Evolutionary conservation across 2,797 vertebrate species (phyloP), one percentile per base, ranked within the genome.

Genomic region (Nyctalus aviator): DNA sequence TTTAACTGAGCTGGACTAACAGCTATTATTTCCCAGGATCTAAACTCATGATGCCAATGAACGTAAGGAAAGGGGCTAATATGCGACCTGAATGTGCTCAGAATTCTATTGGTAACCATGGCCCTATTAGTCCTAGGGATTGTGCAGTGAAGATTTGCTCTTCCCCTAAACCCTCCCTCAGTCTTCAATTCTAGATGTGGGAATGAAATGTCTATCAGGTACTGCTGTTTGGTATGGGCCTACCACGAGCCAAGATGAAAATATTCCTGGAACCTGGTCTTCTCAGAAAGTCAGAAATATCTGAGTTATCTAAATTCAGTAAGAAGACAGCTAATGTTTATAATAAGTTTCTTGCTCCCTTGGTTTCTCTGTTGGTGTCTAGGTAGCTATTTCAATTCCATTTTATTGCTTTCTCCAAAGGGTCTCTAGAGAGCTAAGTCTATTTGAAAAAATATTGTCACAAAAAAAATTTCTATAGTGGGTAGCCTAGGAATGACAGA

Each of bases 251-350:
- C 25, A 72, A 55, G 18, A 30, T 17, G 21, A 76, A 93, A 84
- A 32, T 1, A 9, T n/a, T 18, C n/a, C 30, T 78, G 48, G n/a
- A 73, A 53, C 6, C n/a, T 30, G 17, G 25, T 59, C 41, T 59
- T 88, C 21, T 88, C 44, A 55, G 44, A n/a, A 79, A 69, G 18
- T 53, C 12, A 59, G 46, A 91, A 95, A 66, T 30, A 88, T 15
- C 30, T 55, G n/a, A 59, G 72, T 72, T 72, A 83, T 48, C 46
- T 90, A 72, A 93, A 64, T 7, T 66, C 66, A 32, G 25, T 59
- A 66, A 50, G 72, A 68, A 81, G 59, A 84, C 27, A 77, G 30
- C 0, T 87, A 44, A 23, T 18, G 6, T 72, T 68, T 75, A 50
- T 12, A 73, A 57, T 6, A 30, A 35, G 85, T 89, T 59, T 91